Conservation (phyloP, 2,113 vertebrate species). For the Penelope pileata region DNA sequence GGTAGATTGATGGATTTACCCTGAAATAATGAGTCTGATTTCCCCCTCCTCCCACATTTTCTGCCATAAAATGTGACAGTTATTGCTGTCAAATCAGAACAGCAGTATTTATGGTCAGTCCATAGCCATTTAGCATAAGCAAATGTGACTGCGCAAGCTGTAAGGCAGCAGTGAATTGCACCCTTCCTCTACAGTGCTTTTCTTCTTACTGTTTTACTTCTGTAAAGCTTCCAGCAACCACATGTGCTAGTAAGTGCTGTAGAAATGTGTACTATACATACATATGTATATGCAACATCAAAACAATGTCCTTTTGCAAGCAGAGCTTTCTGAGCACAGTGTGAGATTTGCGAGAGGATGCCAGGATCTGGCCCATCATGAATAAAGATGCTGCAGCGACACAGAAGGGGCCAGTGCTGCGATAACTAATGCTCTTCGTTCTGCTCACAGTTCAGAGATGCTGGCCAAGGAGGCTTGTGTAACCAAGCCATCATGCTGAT, state of each 20-base stretch:
- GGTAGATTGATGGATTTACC: neutral
- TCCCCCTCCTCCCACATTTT: neutral
- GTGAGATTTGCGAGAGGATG: neutral
- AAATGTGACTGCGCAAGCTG: neutral
- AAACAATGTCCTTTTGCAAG: neutral
- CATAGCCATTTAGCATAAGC: neutral
- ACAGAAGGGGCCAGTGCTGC: neutral
- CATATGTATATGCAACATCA: neutral
- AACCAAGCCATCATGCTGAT: constrained; percentile 98
- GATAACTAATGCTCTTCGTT: neutral
- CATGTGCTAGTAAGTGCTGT: neutral
- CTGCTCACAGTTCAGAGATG: constrained; percentile 76
- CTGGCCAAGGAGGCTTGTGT: constrained; percentile 89
- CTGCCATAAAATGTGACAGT: constrained; percentile 2
- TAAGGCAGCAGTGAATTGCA: neutral
- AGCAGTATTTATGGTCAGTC: neutral
- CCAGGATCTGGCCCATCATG: neutral
- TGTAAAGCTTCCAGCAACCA: neutral
- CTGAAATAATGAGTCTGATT: constrained; percentile 23
- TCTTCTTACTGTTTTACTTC: neutral
- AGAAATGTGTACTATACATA: neutral
- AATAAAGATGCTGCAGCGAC: neutral
- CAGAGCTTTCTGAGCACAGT: neutral
- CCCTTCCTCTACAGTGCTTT: neutral
- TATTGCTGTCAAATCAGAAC: constrained; percentile 26